A percentile compares a stretch with the other conserved stretches of the same genome.
Evolutionary conservation across 2,113 vertebrate genomes (phyloP).

Genomic region (Chiloscyllium plagiosum): DNA sequence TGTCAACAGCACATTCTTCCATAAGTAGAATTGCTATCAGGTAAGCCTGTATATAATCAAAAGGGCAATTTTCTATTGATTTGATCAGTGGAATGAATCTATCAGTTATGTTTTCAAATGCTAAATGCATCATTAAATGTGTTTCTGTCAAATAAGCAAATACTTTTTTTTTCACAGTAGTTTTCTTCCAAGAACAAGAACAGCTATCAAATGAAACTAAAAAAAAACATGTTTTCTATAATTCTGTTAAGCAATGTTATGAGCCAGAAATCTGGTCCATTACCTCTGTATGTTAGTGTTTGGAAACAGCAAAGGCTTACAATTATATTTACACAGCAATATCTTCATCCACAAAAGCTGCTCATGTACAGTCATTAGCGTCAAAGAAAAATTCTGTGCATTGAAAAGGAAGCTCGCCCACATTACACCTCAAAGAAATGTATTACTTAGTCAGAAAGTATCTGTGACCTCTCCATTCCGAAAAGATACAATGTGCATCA

Average conservation of each 20-base stretch:
- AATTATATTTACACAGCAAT: not conserved
- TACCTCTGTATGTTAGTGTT: not conserved
- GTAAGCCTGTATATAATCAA: not conserved
- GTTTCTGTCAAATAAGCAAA: not conserved
- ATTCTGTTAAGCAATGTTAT: not conserved
- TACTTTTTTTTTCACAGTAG: not conserved
- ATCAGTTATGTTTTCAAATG: not conserved
- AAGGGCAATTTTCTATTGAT: not conserved
- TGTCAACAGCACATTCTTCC: conserved; percentile 17
- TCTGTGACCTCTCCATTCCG: conserved; percentile 24
- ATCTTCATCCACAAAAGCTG: not conserved
- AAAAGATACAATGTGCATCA: not conserved
- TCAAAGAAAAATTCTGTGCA: not conserved
- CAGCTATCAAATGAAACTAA: not conserved
- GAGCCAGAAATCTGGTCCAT: not conserved
- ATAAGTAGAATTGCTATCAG: not conserved
- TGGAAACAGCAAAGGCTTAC: not conserved
- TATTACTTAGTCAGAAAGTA: conserved; percentile 36
- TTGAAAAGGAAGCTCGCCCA: not conserved
- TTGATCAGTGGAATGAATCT: not conserved
- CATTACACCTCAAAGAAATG: not conserved
- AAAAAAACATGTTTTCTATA: conserved; percentile 3
- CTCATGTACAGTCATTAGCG: not conserved
- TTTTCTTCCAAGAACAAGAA: not conserved
- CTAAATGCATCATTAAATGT: not conserved